Evolutionary conservation across 2,113 vertebrate genomes (phyloP).

Genomic region (Leucoraja erinaceus): DNA sequence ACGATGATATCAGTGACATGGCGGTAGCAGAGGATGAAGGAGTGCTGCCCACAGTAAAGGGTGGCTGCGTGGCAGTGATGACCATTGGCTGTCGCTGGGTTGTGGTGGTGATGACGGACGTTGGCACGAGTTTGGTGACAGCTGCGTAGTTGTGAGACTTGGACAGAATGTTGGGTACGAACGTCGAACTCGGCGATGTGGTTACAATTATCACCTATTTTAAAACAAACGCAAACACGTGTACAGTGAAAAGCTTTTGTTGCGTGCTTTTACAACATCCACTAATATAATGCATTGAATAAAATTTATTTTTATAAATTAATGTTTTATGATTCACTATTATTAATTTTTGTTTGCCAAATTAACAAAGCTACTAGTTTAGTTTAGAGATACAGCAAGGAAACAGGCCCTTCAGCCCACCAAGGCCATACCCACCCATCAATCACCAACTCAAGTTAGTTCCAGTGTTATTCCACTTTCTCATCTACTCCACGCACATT

Average conservation of each 20-base stretch:
- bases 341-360: background rate
- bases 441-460: too few relatives aligned
- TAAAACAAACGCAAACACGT: slow-evolving; percentile 5
- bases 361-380: too few relatives aligned
- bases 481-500: too few relatives aligned
- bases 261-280: background rate
- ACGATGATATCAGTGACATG: slow-evolving; percentile 82
- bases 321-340: too few relatives aligned
- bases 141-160: slow-evolving; percentile 95
- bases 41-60: slow-evolving; percentile 56
- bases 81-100: slow-evolving; percentile 88
- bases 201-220: slow-evolving; percentile 94
- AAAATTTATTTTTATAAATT: background rate
- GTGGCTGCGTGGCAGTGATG: slow-evolving; percentile 71
- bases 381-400: too few relatives aligned
- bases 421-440: too few relatives aligned
- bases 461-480: too few relatives aligned
- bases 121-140: slow-evolving; percentile 82
- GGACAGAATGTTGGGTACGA: slow-evolving; percentile 96
- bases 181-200: slow-evolving; percentile 91
- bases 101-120: slow-evolving; percentile 72
- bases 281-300: background rate
- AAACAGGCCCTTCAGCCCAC: too few relatives aligned
- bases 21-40: slow-evolving; percentile 70
- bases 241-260: too few relatives aligned